Evolutionary conservation across 23 tunicate genomes (phyloP), one percentile per base, ranked within the genome.

Genomic region (Ciona savignyi): DNA sequence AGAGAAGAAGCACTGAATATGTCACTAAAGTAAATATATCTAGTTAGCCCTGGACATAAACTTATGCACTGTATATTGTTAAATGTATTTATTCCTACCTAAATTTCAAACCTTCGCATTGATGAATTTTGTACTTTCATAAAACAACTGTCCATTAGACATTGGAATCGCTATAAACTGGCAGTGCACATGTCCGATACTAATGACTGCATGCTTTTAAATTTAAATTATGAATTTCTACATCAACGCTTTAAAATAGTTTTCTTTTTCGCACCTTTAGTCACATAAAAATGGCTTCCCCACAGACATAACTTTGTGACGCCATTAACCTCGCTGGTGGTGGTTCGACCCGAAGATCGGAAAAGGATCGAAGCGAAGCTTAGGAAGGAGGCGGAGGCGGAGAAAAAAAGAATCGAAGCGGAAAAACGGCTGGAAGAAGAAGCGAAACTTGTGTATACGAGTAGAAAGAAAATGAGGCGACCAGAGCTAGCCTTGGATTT

Each of bases 281-380:
- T 42, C n/a, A n/a, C n/a, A n/a, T n/a, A n/a, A n/a, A n/a, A n/a
- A n/a, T n/a, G n/a, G n/a, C n/a, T n/a, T n/a, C n/a, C n/a, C n/a
- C n/a, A n/a, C 74, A 84, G 92, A 73, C 79, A 85, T 61, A 63
- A 72, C 26, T 76, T 88, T 65, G 95, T 88, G 29, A 81, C 87
- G 0, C 95, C 95, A 28, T 25, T 81, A 51, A 82, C 95, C 32
- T 88, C 95, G 27, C 42, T 88, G 34, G 60, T 82, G 4, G 87
- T 78, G 4, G 32, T 88, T 27, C 49, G 76, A 56, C 62, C 78
- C 1, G 51, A 81, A 24, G 95, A 88, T 27, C 65, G 70, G 31
- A 51, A 73, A 34, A 49, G 35, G 25, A 85, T 85, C 35, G 92
- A 85, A 65, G 65, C 30, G 30, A 71, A 81, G 74, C 34, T 51